Evolutionary conservation across 2,888 invertebrate species (phyloP).

Genomic region (Drosophila differens): DNA sequence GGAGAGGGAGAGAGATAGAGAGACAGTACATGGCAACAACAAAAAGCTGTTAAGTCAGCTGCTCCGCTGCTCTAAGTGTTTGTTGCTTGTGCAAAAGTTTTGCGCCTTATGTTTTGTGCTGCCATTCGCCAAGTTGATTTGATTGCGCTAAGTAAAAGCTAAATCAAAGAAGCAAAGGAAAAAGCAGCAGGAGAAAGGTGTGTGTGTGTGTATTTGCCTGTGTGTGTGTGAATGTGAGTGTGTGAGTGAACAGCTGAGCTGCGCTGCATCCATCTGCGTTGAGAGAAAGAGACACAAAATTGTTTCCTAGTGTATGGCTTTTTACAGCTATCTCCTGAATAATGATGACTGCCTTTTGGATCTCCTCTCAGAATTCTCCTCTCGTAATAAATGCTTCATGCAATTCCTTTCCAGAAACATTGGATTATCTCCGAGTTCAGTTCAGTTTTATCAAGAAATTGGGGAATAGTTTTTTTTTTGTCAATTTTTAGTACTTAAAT

Average conservation of each 20-base stretch:
- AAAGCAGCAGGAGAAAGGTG: background rate
- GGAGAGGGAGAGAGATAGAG: background rate
- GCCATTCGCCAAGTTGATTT: constrained; percentile 18
- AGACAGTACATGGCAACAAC: too few relatives aligned
- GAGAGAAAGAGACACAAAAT: background rate
- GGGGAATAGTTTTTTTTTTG: too few relatives aligned
- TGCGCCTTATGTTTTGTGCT: constrained; percentile 26
- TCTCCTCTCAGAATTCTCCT: too few relatives aligned
- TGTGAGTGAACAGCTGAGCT: background rate
- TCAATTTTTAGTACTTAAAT: too few relatives aligned
- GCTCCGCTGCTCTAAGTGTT: background rate
- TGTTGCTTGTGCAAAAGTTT: constrained; percentile 37
- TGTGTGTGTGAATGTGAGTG: background rate
- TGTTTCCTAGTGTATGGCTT: background rate
- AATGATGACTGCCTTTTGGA: background rate
- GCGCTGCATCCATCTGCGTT: too few relatives aligned
- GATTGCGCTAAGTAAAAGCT: constrained; percentile 25
- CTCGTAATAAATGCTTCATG: background rate
- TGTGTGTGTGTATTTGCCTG: background rate
- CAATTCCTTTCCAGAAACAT: background rate
- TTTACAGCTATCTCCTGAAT: background rate
- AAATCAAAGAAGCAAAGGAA: background rate
- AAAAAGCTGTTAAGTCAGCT: background rate
- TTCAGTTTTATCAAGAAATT: too few relatives aligned
- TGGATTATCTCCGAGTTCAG: background rate